phyloP scores from a whole-genome alignment of 1,140 invertebrate genomes.

The Phthorimaea operculella region DNA sequence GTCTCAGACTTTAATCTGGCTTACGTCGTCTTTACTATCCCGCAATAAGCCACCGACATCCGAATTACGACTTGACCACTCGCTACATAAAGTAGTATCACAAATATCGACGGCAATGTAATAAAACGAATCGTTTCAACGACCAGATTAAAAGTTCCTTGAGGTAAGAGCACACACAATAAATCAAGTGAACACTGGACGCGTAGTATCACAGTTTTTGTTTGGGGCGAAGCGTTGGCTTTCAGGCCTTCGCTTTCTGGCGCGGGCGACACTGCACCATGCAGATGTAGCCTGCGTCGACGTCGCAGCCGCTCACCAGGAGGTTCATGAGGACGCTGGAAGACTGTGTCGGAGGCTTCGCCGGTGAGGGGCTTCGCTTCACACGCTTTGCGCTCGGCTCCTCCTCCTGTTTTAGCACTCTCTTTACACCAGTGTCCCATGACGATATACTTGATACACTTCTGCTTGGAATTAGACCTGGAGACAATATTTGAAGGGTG shows the following conservation, averaged over 20 bases:
- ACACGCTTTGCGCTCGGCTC: conserved; percentile 49
- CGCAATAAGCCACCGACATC: conserved; percentile 22
- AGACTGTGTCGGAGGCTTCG: conserved; percentile 58
- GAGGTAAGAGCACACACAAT: conserved; percentile 21
- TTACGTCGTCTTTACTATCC: conserved; percentile 32
- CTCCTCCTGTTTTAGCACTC: conserved; percentile 53
- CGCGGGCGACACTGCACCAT: conserved; percentile 75
- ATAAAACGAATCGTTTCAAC: conserved; percentile 34
- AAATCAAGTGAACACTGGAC: conserved; percentile 55
- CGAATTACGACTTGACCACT: conserved; percentile 23
- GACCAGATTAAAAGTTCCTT: conserved; percentile 26
- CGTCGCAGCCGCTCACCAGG: conserved; percentile 90
- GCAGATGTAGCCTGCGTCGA: conserved; percentile 89
- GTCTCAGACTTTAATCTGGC: conserved; percentile 27
- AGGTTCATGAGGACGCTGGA: conserved; percentile 91
- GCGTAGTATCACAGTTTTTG: conserved; percentile 61
- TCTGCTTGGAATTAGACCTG: conserved; percentile 54
- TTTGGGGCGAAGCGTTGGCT: conserved; percentile 17
- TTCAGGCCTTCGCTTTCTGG: conserved; percentile 58
- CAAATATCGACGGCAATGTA: conserved; percentile 52
- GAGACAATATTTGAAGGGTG: conserved; percentile 16
- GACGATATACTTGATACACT: conserved; percentile 41
- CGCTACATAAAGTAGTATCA: conserved; percentile 44
- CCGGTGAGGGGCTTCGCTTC: conserved; percentile 53
- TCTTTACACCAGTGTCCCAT: conserved; percentile 58